Base-by-base conservation (phyloP, 2,888 invertebrate species). In the Temnothorax unifasciatus region DNA sequence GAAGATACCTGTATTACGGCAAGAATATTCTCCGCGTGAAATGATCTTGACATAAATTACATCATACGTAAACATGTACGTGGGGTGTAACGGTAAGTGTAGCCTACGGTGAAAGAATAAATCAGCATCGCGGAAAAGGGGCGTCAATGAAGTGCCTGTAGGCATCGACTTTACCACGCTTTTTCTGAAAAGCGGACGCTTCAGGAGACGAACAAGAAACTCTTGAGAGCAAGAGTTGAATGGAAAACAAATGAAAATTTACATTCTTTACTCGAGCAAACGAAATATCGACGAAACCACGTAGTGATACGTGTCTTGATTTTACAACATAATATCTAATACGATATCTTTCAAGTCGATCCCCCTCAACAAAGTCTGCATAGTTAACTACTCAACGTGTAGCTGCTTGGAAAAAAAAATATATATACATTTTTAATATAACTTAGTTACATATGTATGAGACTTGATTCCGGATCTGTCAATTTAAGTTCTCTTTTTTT, bases 41-140 rank as follows among this genome's bases (percentile, higher is more conserved):
- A 44, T 25, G 64, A 2, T 66, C 44, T 66, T 66, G 66, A 66
- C 44, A 66, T 66, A 18, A 66, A 66, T 66, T 66, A 25, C 15
- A 25, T 0, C 15, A 8, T 15, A 25, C 44, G 44, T 44, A 44
- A 44, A 8, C n/a, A 21, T 1, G 18, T 66, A 9, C 5, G 21
- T 64, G 34, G 34, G 34, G 34, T 34, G 34, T 34, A 34, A 13
- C 11, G 38, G 25, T 6, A n/a, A n/a, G 18, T 25, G 15, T 15
- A 66, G 18, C 5, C 5, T 34, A 44, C 0, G 25, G 15, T 5
- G 38, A 64, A 6, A 66, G 44, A 34, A 44, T 44, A 8, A 44
- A 66, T 66, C 25, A 25, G 5, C 44, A 41, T 44, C 0, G 25
- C 9, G 44, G 25, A 25, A 66, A 66, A 44, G 6, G 15, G 8